These are phyloP conservation scores for Aplocera efformata DNA, from an alignment of 2,888 invertebrate genomes.

Conservation along the genomic window DNA sequence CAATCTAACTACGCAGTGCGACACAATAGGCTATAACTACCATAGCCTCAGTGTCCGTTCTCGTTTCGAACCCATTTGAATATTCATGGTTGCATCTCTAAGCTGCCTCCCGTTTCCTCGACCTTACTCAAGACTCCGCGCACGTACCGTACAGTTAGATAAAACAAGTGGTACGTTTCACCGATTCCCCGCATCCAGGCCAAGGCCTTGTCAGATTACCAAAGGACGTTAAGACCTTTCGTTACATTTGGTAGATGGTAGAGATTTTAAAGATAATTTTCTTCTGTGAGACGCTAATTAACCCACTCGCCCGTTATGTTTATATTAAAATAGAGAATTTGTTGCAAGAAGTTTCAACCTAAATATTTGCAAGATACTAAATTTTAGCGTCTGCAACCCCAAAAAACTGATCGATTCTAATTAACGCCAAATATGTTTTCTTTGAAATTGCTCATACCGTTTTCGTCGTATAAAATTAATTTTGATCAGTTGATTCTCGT, in stretches of 20 bases:
- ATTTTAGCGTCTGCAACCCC: too few species aligned
- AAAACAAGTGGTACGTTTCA: constrained; percentile 15
- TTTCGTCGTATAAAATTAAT: too few species aligned
- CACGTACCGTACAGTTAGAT: constrained; percentile 26
- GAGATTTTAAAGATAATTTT: constrained; percentile 9
- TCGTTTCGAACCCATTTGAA: constrained; percentile 10
- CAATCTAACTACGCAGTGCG: too few species aligned
- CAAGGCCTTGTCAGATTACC: constrained; percentile 24
- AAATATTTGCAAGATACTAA: too few species aligned
- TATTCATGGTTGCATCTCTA: constrained; percentile 5
- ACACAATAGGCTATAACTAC: not conserved
- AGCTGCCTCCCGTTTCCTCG: not conserved
- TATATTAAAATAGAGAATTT: too few species aligned
- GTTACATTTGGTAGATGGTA: constrained; percentile 7
- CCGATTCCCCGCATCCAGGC: constrained; percentile 20
- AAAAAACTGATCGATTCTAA: too few species aligned
- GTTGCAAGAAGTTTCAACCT: too few species aligned
- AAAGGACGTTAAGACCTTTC: constrained; percentile 18
- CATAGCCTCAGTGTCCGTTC: not conserved
- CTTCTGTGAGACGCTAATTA: not conserved
- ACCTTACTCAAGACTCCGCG: constrained; percentile 17
- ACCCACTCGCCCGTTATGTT: too few species aligned
- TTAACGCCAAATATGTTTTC: too few species aligned
- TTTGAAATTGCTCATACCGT: too few species aligned
- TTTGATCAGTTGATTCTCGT: too few species aligned